Conservation (phyloP, 2,797 vertebrate species). For the Carduelis carduelis region DNA sequence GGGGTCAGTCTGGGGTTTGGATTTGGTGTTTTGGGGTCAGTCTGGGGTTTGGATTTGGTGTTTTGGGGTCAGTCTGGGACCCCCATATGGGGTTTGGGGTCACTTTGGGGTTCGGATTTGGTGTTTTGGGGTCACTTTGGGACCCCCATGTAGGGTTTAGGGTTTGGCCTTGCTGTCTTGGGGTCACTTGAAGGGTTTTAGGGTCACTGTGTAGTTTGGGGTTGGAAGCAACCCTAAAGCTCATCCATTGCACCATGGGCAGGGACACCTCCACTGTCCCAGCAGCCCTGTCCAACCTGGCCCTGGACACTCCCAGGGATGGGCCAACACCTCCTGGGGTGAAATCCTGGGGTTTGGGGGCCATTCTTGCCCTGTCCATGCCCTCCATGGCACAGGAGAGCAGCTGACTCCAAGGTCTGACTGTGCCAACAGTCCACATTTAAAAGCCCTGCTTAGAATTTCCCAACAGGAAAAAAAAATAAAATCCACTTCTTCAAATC, state of each 20-base stretch:
- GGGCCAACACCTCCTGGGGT: background rate
- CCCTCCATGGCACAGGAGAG: background rate
- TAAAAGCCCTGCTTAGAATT: background rate
- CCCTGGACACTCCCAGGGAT: background rate
- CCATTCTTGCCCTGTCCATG: background rate
- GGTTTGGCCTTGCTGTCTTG: no score
- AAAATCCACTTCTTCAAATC: background rate
- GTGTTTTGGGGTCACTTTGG: no score
- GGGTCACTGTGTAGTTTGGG: no score
- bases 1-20: no score
- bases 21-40: no score
- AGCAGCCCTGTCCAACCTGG: background rate
- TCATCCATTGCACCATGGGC: background rate
- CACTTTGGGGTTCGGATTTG: no score
- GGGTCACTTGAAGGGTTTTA: no score
- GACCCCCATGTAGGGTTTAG: no score
- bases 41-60: no score
- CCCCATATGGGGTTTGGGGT: no score
- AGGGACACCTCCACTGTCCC: accelerated
- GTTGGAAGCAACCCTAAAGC: background rate
- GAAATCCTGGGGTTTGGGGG: background rate
- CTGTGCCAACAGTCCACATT: background rate
- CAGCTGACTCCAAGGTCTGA: background rate
- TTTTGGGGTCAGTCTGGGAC: no score
- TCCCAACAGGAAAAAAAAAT: background rate